Conservation (phyloP, 2,797 vertebrate genomes). For the Limnodromus scolopaceus region DNA sequence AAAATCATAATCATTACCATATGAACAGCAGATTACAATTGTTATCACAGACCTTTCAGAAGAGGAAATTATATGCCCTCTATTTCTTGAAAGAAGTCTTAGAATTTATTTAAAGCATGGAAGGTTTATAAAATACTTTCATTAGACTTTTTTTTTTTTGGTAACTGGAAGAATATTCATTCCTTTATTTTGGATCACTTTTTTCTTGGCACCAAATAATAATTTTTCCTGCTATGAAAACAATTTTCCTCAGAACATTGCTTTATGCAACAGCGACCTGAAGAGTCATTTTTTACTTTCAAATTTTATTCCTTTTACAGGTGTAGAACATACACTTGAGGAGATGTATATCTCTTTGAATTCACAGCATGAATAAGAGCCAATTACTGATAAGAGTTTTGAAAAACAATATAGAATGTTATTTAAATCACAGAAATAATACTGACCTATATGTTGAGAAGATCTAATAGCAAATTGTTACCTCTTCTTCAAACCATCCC, state of each 20-base stretch:
- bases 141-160: background rate
- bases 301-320: background rate
- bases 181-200: background rate
- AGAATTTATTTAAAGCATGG: background rate
- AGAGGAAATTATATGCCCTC: background rate
- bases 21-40: background rate
- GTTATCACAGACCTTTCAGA: background rate
- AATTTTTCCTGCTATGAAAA: background rate
- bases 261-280: background rate
- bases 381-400: background rate
- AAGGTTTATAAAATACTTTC: background rate
- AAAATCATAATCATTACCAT: background rate
- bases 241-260: background rate
- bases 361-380: background rate
- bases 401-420: background rate
- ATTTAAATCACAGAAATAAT: background rate
- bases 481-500: background rate
- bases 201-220: background rate
- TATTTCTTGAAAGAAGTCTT: background rate
- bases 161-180: background rate
- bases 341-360: background rate
- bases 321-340: background rate
- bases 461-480: background rate
- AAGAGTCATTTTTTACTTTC: background rate
- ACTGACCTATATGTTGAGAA: background rate